Base-by-base conservation (phyloP, 2,888 invertebrate genomes). In the Neria commutata region DNA sequence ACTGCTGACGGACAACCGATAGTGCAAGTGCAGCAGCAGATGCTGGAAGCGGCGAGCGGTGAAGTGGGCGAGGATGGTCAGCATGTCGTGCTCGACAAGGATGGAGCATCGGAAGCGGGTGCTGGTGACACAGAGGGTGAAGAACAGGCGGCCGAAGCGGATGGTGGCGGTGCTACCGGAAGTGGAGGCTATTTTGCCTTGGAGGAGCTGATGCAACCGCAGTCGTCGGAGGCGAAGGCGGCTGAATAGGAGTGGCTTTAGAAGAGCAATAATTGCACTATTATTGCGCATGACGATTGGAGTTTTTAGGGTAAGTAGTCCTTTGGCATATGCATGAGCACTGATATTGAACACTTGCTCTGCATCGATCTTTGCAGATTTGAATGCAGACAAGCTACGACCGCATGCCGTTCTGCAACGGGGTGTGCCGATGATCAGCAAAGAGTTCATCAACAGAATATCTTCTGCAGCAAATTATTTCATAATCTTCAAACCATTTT, bases 1-100 rank as follows among this genome's bases (percentile, higher is more conserved):
- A 78, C 80, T 3, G 76, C 77, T 58, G 80, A 81, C 62, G 81
- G 80, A 54, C 80, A 80, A 58, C 80, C 79, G 47, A 78, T 80
- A 60, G 79, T 79, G 5, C 76, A 78, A 55, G 80, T 79, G n/a
- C 80, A 79, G 40, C 81, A 81, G 59, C 80, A 81, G 56, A 69
- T 71, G 11, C 54, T 76, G 55, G 69, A 74, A 55, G 61, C 70
- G 19, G 69, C 70, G n/a, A n/a, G n/a, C 1, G 65, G 69, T 16
- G 70, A 74, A 56, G 61, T 70, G 23, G 69, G 70, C n/a, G 21
- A 37, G 1, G 66, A 69, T 16, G 70, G 63, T 47, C 69, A 62
- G 47, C 63, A 65, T 6, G 50, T 64, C 3, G 56, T 57, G 10
- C 66, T 68, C 24, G 76, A 76, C 1, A 68, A 70, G 26, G 74